A percentile compares a stretch with the other conserved stretches of the same genome.
Evolutionary conservation across 2,797 vertebrate genomes (phyloP).

Genomic region (Phrynocephalus forsythii): DNA sequence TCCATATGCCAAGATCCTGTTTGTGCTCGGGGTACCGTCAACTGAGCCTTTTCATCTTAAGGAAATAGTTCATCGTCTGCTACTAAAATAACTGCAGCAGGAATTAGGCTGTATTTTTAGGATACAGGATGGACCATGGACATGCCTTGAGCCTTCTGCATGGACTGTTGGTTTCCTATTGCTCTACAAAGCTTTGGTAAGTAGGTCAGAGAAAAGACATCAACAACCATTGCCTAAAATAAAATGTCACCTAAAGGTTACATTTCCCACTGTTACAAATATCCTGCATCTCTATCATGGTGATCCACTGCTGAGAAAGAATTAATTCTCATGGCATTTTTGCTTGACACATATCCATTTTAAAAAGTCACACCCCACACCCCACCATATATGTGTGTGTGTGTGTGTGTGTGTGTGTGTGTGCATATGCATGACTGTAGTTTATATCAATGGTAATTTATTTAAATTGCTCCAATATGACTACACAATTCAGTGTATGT

Average conservation of each 20-base stretch:
- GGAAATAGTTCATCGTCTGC: slow-evolving; percentile 76
- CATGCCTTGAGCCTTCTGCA: slow-evolving; percentile 49
- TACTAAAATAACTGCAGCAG: slow-evolving; percentile 74
- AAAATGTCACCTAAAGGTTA: not conserved
- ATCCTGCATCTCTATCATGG: slow-evolving; percentile 38
- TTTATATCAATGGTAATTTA: not conserved
- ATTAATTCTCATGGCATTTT: not conserved
- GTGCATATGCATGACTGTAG: not conserved
- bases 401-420: no score
- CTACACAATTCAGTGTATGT: not conserved
- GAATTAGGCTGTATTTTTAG: slow-evolving; percentile 77
- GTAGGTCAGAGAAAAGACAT: slow-evolving; percentile 27
- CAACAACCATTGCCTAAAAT: slow-evolving; percentile 35
- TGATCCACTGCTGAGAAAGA: slow-evolving; percentile 2
- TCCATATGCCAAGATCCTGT: slow-evolving; percentile 73
- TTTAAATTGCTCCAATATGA: slow-evolving; percentile 8
- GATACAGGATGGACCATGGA: slow-evolving; percentile 71
- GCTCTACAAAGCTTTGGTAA: slow-evolving; percentile 50
- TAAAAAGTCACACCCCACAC: not conserved
- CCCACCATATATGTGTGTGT: no score
- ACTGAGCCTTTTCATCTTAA: slow-evolving; percentile 75
- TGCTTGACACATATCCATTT: slow-evolving; percentile 6
- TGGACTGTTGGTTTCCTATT: slow-evolving; percentile 70
- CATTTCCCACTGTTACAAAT: not conserved
- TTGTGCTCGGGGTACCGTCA: slow-evolving; percentile 62